A percentile compares a stretch with the other conserved stretches of the same genome.
Conservation (phyloP, 2,888 invertebrate species). For the Nymphalis c-album region DNA sequence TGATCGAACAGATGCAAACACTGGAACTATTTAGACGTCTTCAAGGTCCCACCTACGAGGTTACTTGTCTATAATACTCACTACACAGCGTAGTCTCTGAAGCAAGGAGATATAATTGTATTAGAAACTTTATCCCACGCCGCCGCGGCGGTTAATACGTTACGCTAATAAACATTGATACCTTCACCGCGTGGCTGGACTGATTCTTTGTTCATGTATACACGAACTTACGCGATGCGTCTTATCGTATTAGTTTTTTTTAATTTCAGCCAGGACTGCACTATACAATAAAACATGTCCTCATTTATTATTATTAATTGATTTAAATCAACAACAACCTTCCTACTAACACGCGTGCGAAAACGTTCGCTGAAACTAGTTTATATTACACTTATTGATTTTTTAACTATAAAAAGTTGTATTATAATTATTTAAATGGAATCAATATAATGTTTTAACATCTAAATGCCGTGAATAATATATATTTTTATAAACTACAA, state of each 20-base stretch:
- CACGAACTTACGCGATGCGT: not conserved
- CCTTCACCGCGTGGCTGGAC: conserved; percentile 19
- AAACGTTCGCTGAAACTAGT: too few species aligned
- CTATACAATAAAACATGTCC: too few species aligned
- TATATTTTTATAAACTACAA: conserved; percentile 14
- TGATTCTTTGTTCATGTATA: conserved; percentile 2
- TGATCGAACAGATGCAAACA: not conserved
- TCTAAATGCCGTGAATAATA: not conserved
- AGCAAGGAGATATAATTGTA: conserved; percentile 25
- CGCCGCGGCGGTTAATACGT: conserved; percentile 28
- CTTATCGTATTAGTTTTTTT: too few species aligned
- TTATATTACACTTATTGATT: too few species aligned
- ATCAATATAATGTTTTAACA: too few species aligned
- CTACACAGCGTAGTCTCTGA: not conserved
- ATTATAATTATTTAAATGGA: not conserved
- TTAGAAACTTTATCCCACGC: conserved; percentile 28
- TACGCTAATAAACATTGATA: conserved; percentile 29
- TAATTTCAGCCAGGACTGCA: too few species aligned
- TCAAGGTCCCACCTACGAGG: not conserved
- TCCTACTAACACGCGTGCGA: too few species aligned
- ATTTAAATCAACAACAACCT: too few species aligned
- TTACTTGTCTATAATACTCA: not conserved
- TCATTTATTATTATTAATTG: too few species aligned
- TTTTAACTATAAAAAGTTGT: too few species aligned
- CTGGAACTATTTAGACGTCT: too few species aligned